Base-by-base conservation (phyloP, 2,113 vertebrate species). In the Solea solea region DNA sequence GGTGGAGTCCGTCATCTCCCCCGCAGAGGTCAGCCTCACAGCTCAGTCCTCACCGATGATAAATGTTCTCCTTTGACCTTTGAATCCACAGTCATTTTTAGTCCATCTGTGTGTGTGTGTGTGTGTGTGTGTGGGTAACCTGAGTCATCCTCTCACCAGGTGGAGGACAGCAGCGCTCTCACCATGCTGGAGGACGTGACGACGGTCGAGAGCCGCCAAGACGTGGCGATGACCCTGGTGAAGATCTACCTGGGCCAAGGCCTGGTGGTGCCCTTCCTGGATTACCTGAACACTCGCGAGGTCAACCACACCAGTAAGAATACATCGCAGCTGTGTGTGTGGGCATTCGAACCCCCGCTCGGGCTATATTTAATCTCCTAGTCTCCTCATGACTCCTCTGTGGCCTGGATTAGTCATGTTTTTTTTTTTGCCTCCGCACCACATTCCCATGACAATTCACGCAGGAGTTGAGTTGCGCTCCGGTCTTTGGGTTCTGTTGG, bases 231-330 rank as follows among this genome's bases (percentile, higher is more conserved):
- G 89, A 96, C 95, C 15, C 82, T 98, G 81, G 95, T 97, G 88
- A 96, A 96, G 91, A 94, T 97, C 65, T 98, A 96, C 79, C 89
- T 95, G 42, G 95, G 94, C 34, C 95, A 94, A 72, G 96, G 95
- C 3, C 92, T 96, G 85, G 93, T 94, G 0, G 93, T 95, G 68
- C 93, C 95, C 0, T 94, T 98, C 60, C 91, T 98, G 82, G 96
- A 96, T 87, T 95, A 95, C 61, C 93, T 98, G 9, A 96, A 94
- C 78, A 90, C 91, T 70, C 88, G 85, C 0, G 95, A 98, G 87
- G 93, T 97, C 89, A 93, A 95, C 68, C 93, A 94, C 76, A 98
- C 97, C 34, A 87, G 96, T 98, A 93, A 94, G 96, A 58, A 3
- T 42, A 45, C 5, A 48, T 46, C 52, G 51, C 51, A 45, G 52